Base-by-base conservation (phyloP, 53 echinoderm and acorn worm genomes). In the Arbacia lixula region DNA sequence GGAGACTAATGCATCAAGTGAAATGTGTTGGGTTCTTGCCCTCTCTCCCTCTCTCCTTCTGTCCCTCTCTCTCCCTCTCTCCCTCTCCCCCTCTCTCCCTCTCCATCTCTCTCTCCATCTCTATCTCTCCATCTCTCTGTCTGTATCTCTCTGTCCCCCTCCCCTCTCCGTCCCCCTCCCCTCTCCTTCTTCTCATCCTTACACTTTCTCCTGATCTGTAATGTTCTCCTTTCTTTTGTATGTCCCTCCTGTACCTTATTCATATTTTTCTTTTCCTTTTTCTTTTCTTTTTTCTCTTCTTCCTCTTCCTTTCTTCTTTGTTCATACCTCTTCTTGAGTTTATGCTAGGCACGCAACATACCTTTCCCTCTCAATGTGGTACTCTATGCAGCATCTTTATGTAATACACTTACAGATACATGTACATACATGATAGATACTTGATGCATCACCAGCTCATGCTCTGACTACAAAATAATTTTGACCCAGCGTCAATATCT, bases 41-140 rank as follows among this genome's bases (percentile, higher is more conserved):
- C 36, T 32, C 17, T 64, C 64, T 17, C 6, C 36, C 14, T 64
- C 30, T 64, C 19, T 34, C 21, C 36, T 4, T 34, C 19, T 56
- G 12, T 55, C 5, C 27, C 56, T 56, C 8, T n/a, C 21, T n/a
- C 56, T n/a, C 51, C n/a, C 19, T 12, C 19, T 50, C 21, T 56
- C 21, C 8, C 21, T 56, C 21, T 16, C 27, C 27, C 27, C 21
- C 31, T 31, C 6, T 31, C 24, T 42, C 39, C 3, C 39, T 39
- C 24, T 39, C 20, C 40, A 2, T 68, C 41, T 68, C 24, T 68
- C 41, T 67, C 3, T 20, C 68, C 21, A 3, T 3, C 40, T 21
- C 16, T 65, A 9, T 65, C 19, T 65, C 32, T 12, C 62, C n/a
- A n/a, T n/a, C n/a, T 68, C 41, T 68, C 24, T 68, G n/a, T 67